Base-by-base conservation (phyloP, 64 coral and sea anemone genomes). In the Acropora tenuis region DNA sequence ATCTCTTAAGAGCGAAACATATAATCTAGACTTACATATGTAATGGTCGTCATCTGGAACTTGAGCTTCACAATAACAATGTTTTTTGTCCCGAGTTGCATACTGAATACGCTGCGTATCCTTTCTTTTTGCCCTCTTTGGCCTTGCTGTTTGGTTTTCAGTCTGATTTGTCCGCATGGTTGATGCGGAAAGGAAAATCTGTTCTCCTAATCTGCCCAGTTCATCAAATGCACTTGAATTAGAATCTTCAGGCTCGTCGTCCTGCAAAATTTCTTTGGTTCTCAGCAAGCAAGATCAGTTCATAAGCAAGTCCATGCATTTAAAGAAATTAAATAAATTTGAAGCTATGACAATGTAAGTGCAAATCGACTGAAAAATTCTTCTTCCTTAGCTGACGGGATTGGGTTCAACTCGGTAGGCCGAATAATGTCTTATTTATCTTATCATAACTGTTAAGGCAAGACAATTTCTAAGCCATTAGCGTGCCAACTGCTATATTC, bases 31-130 rank as follows among this genome's bases (percentile, higher is more conserved):
- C 87, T 96, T 69, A 96, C 94, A 96, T 2, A 96, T 57, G 18
- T 96, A 96, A 53, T 96, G 94, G 57, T 96, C 94, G 58, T 96
- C 94, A 20, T 96, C 87, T 55, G 94, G 94, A 77, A 96, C 94
- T 40, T 96, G 90, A 69, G 94, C 90, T 78, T 96, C 94, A 53
- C 88, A 80, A 42, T 96, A 96, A 3, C 15, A 93, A 10, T 72
- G 77, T 11, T 8, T 87, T 20, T 50, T 57, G 41, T 63, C 65
- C 19, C 91, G 84, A 53, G 84, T 93, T 15, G 76, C 75, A 47
- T 93, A 93, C 75, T 79, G 66, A 0, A 17, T 73, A n/a, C 73
- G 45, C 74, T 60, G 5, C 47, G 9, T 13, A 6, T 17, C 50
- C 10, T 52, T 55, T 78, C 73, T 43, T 2, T 55, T 90, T 78